A percentile compares a stretch with the other conserved stretches of the same genome.
Conservation (phyloP, 1,140 invertebrate genomes). For the Drosophila littoralis region DNA sequence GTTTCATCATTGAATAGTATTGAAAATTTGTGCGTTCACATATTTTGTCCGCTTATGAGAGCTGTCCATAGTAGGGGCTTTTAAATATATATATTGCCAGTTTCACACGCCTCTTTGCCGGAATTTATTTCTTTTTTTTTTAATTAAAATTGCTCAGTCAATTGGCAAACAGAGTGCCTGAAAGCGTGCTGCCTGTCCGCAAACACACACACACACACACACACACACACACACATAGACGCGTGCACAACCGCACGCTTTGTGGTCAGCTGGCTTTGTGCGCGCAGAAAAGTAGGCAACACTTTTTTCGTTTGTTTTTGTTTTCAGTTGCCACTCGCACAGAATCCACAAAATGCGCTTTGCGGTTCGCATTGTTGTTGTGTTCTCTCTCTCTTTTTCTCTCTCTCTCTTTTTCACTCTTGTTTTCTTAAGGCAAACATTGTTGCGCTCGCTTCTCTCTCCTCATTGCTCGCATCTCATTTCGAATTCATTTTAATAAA, state of each 20-base stretch:
- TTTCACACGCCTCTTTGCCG: conserved; percentile 6
- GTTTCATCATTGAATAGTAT: too few relatives aligned
- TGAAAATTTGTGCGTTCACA: too few relatives aligned
- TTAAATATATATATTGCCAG: background rate
- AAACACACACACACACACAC: conserved; percentile 31
- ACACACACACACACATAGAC: conserved; percentile 7
- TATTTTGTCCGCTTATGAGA: too few relatives aligned
- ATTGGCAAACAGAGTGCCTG: conserved; percentile 52
- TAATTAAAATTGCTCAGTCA: conserved; percentile 71
- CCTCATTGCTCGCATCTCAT: conserved; percentile 36
- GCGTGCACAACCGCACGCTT: conserved; percentile 39
- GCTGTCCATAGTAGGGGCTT: too few relatives aligned
- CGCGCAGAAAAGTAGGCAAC: conserved; percentile 56
- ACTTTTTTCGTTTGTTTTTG: conserved; percentile 42
- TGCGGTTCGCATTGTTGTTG: conserved; percentile 49
- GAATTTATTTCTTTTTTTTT: conserved; percentile 52
- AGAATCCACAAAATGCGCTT: conserved; percentile 58
- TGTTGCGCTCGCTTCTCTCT: conserved; percentile 1
- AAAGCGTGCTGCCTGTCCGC: conserved; percentile 38
- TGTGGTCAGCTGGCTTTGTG: conserved; percentile 60
- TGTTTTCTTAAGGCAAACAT: conserved; percentile 18
- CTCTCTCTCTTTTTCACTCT: background rate
- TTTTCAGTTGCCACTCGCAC: conserved; percentile 22
- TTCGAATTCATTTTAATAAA: conserved; percentile 80
- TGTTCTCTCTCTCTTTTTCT: conserved; percentile 3